Conservation (phyloP, 2,113 vertebrate genomes). For the Dolichallabes microphthalmus region DNA sequence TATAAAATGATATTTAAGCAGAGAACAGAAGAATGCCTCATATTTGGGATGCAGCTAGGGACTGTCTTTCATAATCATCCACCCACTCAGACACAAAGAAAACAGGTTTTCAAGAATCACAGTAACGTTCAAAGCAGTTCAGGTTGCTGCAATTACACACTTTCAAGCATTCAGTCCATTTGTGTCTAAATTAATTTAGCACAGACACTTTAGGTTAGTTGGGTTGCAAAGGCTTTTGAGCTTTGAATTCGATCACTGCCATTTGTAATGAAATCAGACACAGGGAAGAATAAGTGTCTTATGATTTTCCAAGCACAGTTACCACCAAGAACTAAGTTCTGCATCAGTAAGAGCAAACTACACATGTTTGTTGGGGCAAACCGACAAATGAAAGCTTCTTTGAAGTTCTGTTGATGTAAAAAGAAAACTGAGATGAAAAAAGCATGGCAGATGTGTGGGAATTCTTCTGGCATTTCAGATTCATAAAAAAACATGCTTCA, state of each 20-base stretch:
- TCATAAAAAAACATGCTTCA: slow-evolving; percentile 30
- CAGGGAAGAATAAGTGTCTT: not conserved
- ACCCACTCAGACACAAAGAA: slow-evolving; percentile 28
- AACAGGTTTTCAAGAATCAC: slow-evolving; percentile 35
- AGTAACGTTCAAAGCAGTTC: slow-evolving; percentile 35
- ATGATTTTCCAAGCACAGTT: not conserved
- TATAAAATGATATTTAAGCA: slow-evolving; percentile 31
- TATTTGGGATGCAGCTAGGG: slow-evolving; percentile 18
- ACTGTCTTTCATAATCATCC: slow-evolving; percentile 30
- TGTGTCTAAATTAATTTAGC: slow-evolving; percentile 24
- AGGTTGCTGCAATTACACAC: not conserved
- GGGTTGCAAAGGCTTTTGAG: not conserved
- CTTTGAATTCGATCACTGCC: slow-evolving; percentile 9
- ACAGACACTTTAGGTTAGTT: not conserved
- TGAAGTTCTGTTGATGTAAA: slow-evolving; percentile 10
- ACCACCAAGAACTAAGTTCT: not conserved
- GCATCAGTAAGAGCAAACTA: not conserved
- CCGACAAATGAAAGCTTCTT: slow-evolving; percentile 5
- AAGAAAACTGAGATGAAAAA: slow-evolving; percentile 18
- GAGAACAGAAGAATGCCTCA: not conserved
- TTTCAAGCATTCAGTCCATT: not conserved
- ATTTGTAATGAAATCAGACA: slow-evolving; percentile 20
- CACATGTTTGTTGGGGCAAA: slow-evolving; percentile 20
- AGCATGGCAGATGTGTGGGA: slow-evolving; percentile 26
- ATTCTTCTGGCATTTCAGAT: slow-evolving; percentile 7